Evolutionary conservation across 2,797 vertebrate species (phyloP), one percentile per base, ranked within the genome.

Genomic region (Mastacembelus armatus): DNA sequence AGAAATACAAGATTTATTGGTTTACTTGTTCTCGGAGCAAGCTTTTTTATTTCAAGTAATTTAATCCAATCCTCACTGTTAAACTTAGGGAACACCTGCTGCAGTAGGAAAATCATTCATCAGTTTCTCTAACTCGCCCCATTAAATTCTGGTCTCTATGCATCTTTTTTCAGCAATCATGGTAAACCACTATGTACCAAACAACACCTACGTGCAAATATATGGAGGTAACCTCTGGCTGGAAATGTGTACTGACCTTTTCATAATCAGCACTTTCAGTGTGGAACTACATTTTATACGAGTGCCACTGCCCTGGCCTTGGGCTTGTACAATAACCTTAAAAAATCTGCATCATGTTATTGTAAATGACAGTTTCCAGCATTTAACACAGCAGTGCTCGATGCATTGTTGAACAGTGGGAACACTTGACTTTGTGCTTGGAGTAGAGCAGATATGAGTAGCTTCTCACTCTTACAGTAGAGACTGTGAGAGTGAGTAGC

Each of bases 181-280:
- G 0, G 4, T 15, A 19, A 59, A 36, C 9, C n/a, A 32, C 49
- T 21, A 49, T 27, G 5, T 48, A 19, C 19, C 39, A 48, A 68
- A 40, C 26, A 42, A 66, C 62, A 52, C 22, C 2, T 14, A 7
- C n/a, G 10, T 55, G 60, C 35, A 60, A 59, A 68, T 54, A 19
- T 51, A 27, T 15, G 19, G 11, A 22, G 9, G 61, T 27, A 21
- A 43, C 58, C 65, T 39, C 42, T 55, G 69, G 70, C 70, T 71
- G 40, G 22, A 64, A 73, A 73, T 73, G 36, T 71, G 71, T 38
- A 27, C 7, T 66, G 80, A 78, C 74, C 82, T 85, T 84, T 85
- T 84, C 63, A 60, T 16, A 19, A 47, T 42, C 62, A 54, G 58
- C 42, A 27, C 33, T 27, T 65, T 58, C 48, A 44, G 47, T 12